These are phyloP conservation scores for Salvelinus alpinus DNA, from an alignment of 2,113 vertebrate species.

Conservation along the genomic window DNA sequence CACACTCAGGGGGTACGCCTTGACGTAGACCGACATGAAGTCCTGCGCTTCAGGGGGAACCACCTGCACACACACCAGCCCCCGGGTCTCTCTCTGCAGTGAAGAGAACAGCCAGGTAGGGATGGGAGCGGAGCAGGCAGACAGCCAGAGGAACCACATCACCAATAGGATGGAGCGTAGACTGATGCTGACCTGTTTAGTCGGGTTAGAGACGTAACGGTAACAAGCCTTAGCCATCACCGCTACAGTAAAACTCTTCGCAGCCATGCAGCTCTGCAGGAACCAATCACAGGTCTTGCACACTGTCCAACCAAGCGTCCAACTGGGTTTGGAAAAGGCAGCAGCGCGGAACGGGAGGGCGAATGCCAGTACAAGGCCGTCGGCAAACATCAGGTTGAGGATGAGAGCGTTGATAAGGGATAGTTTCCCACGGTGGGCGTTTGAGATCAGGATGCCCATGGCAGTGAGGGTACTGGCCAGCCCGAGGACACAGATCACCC, in stretches of 20 bases:
- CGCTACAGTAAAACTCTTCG: conserved; percentile 84
- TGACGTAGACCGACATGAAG: conserved; percentile 80
- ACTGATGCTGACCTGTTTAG: conserved; percentile 77
- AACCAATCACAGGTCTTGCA: conserved; percentile 90
- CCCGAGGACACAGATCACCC: conserved; percentile 80
- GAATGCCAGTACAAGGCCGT: conserved; percentile 79
- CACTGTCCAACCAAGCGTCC: conserved; percentile 82
- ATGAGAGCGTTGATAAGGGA: conserved; percentile 87
- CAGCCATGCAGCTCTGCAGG: conserved; percentile 83
- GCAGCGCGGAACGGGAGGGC: conserved; percentile 78
- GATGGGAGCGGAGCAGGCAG: conserved; percentile 73
- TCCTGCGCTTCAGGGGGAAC: conserved; percentile 68
- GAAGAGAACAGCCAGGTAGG: conserved; percentile 81
- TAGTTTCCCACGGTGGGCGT: conserved; percentile 78
- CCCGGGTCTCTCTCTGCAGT: conserved; percentile 55
- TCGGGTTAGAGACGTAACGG: conserved; percentile 80
- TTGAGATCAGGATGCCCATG: conserved; percentile 76
- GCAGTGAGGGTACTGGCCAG: conserved; percentile 80
- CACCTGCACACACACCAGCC: conserved; percentile 70
- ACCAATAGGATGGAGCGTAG: conserved; percentile 71
- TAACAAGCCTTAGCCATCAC: conserved; percentile 82
- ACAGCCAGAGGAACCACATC: conserved; percentile 76
- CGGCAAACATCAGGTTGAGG: conserved; percentile 85
- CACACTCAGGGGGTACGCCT: conserved; percentile 80
- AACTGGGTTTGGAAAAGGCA: conserved; percentile 73